A percentile compares a stretch with the other conserved stretches of the same genome.
Conservation (phyloP, 2,113 vertebrate genomes). For the Ictidomys tridecemlineatus region DNA sequence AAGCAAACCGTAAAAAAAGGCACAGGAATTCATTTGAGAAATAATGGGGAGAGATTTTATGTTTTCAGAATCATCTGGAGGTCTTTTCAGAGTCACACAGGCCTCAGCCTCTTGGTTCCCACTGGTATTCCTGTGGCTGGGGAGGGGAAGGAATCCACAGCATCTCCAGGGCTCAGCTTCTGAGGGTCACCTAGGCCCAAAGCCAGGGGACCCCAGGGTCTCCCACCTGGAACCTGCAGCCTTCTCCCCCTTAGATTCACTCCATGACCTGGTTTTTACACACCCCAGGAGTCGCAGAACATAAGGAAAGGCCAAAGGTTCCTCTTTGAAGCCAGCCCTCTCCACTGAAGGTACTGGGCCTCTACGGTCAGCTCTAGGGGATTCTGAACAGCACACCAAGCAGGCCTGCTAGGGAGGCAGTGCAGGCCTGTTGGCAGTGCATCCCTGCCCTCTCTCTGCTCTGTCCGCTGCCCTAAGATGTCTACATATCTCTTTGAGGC, state of each 20-base stretch:
- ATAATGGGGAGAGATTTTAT: constrained; percentile 77
- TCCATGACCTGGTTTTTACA: background rate
- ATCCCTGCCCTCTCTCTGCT: background rate
- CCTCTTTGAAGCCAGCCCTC: background rate
- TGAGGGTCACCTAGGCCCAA: background rate
- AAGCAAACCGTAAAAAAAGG: constrained; percentile 79
- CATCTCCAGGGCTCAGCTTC: background rate
- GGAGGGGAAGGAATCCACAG: background rate
- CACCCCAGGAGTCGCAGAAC: background rate
- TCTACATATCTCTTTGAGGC: rapidly evolving
- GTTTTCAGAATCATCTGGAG: constrained; percentile 62
- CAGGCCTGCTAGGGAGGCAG: background rate
- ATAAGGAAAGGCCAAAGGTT: background rate
- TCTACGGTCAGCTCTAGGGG: background rate
- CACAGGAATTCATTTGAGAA: constrained; percentile 78
- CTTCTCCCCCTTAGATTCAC: background rate
- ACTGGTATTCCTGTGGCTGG: background rate
- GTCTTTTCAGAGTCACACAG: constrained; percentile 25
- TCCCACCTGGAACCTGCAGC: background rate
- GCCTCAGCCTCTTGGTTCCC: background rate
- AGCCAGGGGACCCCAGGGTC: background rate
- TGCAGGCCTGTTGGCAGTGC: rapidly evolving
- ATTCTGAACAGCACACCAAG: background rate
- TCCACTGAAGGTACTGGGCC: background rate
- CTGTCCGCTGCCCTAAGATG: rapidly evolving